Conservation (phyloP, 2,113 vertebrate genomes). For the Thryonomys swinderianus region DNA sequence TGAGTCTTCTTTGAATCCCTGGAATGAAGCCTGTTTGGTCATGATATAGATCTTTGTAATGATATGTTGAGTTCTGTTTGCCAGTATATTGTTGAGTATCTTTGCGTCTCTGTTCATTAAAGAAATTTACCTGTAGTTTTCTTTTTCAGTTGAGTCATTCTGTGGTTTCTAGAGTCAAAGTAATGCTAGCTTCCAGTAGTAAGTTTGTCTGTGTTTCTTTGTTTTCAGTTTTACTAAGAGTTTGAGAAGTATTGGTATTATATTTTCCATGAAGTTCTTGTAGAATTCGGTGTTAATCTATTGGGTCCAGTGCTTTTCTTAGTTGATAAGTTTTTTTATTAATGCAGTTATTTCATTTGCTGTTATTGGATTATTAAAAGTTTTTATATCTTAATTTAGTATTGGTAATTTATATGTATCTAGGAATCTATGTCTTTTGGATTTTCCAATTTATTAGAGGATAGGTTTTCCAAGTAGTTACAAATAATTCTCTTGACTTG, state of each 20-base stretch:
- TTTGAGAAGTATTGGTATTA: background rate
- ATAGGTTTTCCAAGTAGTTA: background rate
- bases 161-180: background rate
- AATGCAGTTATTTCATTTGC: background rate
- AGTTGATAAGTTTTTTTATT: background rate
- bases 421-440: background rate
- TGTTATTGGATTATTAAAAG: background rate
- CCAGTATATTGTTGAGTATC: background rate
- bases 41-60: background rate
- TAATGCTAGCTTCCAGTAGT: background rate
- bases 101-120: background rate
- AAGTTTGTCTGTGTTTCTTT: background rate
- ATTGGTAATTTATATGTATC: background rate
- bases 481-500: background rate
- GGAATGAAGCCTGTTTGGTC: background rate
- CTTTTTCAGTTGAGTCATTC: background rate
- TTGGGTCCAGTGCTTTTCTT: background rate
- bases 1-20: background rate
- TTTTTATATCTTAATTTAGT: background rate
- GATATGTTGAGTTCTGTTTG: background rate
- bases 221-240: background rate
- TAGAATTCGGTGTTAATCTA: background rate
- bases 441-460: background rate
- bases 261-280: background rate
- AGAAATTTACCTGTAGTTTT: background rate